Conservation (phyloP, 2,113 vertebrate species). For the Carlito syrichta region DNA sequence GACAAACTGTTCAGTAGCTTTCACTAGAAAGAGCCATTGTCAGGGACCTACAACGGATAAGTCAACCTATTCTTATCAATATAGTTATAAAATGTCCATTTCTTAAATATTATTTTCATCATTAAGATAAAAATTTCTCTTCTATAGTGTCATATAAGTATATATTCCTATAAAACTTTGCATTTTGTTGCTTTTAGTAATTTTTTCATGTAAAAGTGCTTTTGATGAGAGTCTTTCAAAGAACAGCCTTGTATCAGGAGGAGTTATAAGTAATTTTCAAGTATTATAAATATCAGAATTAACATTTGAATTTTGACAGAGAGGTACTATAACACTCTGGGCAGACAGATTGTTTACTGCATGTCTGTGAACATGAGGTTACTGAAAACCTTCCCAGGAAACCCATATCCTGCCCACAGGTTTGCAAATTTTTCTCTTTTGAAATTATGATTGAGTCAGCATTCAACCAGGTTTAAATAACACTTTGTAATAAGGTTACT, state of each 20-base stretch:
- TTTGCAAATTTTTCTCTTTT: constrained; percentile 19
- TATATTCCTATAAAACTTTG: not conserved
- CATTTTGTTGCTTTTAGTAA: not conserved
- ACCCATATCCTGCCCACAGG: not conserved
- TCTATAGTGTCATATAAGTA: not conserved
- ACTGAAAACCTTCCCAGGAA: constrained; percentile 28
- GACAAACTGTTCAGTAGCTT: not conserved
- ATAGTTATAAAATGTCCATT: not conserved
- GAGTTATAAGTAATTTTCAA: constrained; percentile 26
- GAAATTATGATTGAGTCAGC: constrained; percentile 27
- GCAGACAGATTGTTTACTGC: constrained; percentile 30
- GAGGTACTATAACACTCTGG: not conserved
- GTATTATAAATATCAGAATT: constrained; percentile 30
- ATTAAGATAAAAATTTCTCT: not conserved
- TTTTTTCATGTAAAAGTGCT: not conserved
- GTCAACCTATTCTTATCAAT: not conserved
- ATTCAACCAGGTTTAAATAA: constrained; percentile 7
- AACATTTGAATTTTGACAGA: constrained; percentile 22
- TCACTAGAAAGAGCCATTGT: not conserved
- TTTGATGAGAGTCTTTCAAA: constrained; percentile 3
- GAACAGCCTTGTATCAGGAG: not conserved
- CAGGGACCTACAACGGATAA: not conserved
- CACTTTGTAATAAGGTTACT: constrained; percentile 12
- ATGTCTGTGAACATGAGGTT: not conserved
- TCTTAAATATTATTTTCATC: constrained; percentile 8